Evolutionary conservation across 2,888 invertebrate genomes (phyloP), one percentile per base, ranked within the genome.

Genomic region (Acleris cristana): DNA sequence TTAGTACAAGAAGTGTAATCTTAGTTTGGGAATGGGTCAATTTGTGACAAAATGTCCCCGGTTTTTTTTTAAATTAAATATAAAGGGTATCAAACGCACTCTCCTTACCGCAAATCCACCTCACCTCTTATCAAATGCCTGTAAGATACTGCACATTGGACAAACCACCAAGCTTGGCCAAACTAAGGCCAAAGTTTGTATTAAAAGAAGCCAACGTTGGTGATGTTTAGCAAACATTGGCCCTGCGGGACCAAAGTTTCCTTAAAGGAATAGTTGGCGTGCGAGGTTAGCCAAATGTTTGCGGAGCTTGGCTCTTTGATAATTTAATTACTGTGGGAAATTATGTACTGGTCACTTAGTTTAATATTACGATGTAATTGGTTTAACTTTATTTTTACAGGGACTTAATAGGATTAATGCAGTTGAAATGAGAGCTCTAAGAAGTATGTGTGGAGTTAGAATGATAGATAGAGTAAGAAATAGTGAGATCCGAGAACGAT

Each of bases 121-220:
- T 72, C 73, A 73, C 76, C 74, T 77, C 76, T 76, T 82, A 82
- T 81, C 79, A 80, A 84, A 83, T 80, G 80, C 78, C 80, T 79
- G 73, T 70, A 63, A 67, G 57, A 63, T 62, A 61, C 65, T 45
- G 66, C 66, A 56, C 56, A 62, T 66, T 66, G 61, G 61, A 26
- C 65, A 34, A 19, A 5, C 21, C n/a, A 26, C 66, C 51, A 62
- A 63, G 48, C 16, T 58, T 67, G 62, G 67, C 67, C 57, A 14
- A 66, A 66, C 51, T 16, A 8, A 4, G 16, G 10, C 66, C 45
- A 34, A 65, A 51, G 44, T 45, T 30, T 21, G 16, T 45, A 56
- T 45, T 14, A 51, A 52, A 66, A 34, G 76, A 59, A 65, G 65
- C 70, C 64, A 56, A 70, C 66, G 65, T 72, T 61, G 60, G 18